These are phyloP conservation scores for Alosa sapidissima DNA, from an alignment of 2,797 vertebrate genomes.

Conservation along the genomic window DNA sequence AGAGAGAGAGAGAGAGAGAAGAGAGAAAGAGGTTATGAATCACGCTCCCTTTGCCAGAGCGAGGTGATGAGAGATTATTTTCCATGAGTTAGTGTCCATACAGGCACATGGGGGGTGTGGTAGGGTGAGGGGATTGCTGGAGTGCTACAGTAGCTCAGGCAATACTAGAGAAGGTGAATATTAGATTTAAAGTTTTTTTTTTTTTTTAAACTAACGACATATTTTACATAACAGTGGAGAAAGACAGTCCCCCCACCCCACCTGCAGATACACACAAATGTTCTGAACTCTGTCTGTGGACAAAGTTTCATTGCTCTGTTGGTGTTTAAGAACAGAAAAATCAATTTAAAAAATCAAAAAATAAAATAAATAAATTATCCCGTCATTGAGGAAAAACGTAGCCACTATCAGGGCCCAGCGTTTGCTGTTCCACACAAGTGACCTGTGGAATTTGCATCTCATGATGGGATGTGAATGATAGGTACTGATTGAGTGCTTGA, in stretches of 20 bases:
- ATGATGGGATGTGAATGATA: neutral
- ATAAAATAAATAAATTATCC: neutral
- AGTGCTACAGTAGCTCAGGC: neutral
- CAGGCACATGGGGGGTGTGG: neutral
- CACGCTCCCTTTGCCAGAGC: neutral
- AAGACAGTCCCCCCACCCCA: neutral
- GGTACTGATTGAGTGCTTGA: neutral
- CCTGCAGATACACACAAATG: neutral
- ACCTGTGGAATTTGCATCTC: neutral
- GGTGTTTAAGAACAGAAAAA: neutral
- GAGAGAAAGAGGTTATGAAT: conserved; percentile 29
- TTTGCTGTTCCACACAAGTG: neutral
- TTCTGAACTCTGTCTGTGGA: neutral
- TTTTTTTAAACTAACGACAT: too few species aligned
- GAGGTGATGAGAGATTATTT: conserved; percentile 36
- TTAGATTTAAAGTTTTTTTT: conserved; percentile 14
- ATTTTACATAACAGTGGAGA: neutral
- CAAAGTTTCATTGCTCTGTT: neutral
- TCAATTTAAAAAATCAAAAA: neutral
- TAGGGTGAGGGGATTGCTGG: neutral
- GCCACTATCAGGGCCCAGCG: neutral
- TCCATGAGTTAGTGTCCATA: conserved; percentile 31
- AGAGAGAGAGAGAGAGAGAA: neutral
- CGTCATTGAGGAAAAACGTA: neutral
- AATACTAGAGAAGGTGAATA: neutral